Base-by-base conservation (phyloP, 2,113 vertebrate genomes). In the Leptocoma aspasia region DNA sequence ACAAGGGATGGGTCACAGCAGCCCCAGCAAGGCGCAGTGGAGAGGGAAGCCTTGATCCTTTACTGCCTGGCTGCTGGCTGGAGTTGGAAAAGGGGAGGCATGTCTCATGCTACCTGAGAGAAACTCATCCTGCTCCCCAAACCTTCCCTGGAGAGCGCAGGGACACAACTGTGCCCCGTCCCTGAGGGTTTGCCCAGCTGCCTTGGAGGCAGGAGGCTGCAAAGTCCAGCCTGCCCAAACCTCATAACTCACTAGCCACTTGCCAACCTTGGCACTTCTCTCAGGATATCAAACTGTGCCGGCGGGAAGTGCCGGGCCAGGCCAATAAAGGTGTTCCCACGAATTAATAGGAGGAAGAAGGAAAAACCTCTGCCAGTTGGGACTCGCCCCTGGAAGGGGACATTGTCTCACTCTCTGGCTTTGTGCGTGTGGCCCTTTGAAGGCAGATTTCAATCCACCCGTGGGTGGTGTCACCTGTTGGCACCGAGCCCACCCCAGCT, bases 311-410 rank as follows among this genome's bases (percentile, higher is more conserved):
- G 54, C 56, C 0, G 2, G 35, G 68, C 42, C 45, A 14, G 42
- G 91, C 7, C 8, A 92, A 23, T 71, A 71, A 84, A 96, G 91
- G 77, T 95, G 72, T 93, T 96, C 89, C 80, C 89, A 78, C 15
- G 15, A 60, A 79, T 82, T 82, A 89, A 89, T 7, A 85, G 84
- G 59, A 84, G 89, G 91, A 73, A 94, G 64, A 82, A 92, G 80
- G 68, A 45, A 89, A 94, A 82, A n/a, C 41, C 10, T 20, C 56
- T 57, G 83, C 83, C 89, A 61, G 84, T 17, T 61, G 84, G 77
- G 88, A 41, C 77, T 86, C 7, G 61, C 61, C 72, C 80, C 91
- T 61, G 86, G n/a, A 64, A 70, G n/a, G 1, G 7, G 2, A 7
- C 70, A 56, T 88, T 91, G 81, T 77, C 35, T 31, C 30, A 15